These are phyloP conservation scores for Callyntrura guangdongensis DNA, from an alignment of 2,888 invertebrate species.

Conservation along the genomic window DNA sequence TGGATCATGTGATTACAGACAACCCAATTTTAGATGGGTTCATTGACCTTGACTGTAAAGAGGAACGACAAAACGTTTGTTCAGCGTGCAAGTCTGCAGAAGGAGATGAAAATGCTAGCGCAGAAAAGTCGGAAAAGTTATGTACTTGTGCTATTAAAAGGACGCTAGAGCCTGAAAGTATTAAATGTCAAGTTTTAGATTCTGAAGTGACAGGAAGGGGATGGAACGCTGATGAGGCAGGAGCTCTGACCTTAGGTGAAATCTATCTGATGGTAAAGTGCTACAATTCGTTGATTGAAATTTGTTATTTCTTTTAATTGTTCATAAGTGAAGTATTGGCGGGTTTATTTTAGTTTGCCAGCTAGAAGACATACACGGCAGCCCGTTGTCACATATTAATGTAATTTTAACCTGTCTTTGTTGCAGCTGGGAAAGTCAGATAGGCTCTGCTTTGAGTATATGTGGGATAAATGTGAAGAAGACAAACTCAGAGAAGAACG, in stretches of 20 bases:
- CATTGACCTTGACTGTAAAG: constrained; percentile 49
- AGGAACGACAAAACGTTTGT: constrained; percentile 38
- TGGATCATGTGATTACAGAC: constrained; percentile 47
- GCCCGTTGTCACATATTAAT: too few species aligned
- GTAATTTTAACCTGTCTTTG: constrained; percentile 40
- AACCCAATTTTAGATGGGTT: constrained; percentile 36
- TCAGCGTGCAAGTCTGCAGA: constrained; percentile 35
- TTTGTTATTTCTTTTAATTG: too few species aligned
- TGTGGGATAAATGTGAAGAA: constrained; percentile 85
- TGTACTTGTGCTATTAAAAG: constrained; percentile 63
- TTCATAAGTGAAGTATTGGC: too few species aligned
- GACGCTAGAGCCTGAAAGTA: constrained; percentile 78
- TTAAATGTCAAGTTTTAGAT: constrained; percentile 80
- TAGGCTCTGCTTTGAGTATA: constrained; percentile 86
- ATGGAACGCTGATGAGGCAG: constrained; percentile 92
- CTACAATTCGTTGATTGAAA: too few species aligned
- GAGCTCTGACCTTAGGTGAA: constrained; percentile 95
- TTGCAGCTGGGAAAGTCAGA: constrained; percentile 86
- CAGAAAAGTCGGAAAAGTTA: constrained; percentile 51
- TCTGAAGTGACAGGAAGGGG: constrained; percentile 88
- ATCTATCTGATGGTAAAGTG: constrained; percentile 92
- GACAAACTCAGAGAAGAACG: constrained; percentile 68
- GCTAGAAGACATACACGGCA: too few species aligned
- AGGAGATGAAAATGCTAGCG: constrained; percentile 54
- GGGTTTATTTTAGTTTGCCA: constrained; percentile 3